Conservation (phyloP, 1,140 invertebrate genomes). For the Saxidomus purpurata region DNA sequence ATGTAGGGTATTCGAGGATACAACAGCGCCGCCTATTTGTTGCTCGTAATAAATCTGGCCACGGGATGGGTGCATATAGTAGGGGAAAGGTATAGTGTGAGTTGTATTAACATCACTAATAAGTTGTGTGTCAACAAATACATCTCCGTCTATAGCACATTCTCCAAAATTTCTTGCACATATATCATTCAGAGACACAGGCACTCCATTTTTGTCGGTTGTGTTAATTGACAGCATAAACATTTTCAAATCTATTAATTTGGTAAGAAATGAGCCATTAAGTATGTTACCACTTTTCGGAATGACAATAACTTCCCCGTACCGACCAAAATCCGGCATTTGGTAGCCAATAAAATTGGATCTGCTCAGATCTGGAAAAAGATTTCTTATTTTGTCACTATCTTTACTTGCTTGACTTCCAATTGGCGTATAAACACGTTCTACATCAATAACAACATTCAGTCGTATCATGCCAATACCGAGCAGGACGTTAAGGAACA, state of each 20-base stretch:
- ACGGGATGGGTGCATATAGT: background rate
- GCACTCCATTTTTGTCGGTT: background rate
- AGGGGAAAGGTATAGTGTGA: conserved; percentile 4
- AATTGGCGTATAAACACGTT: conserved; percentile 54
- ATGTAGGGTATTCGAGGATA: background rate
- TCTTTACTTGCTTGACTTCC: conserved; percentile 32
- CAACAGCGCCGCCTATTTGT: background rate
- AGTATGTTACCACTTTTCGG: conserved; percentile 16
- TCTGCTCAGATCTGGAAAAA: conserved; percentile 17
- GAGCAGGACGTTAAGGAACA: conserved; percentile 63
- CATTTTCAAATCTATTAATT: background rate
- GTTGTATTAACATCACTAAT: conserved; percentile 1
- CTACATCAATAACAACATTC: conserved; percentile 24
- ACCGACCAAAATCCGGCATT: conserved; percentile 12
- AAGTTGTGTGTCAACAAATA: conserved; percentile 24
- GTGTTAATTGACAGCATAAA: background rate
- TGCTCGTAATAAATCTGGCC: conserved; percentile 33
- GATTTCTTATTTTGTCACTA: background rate
- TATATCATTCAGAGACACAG: background rate
- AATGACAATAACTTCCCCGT: conserved; percentile 12
- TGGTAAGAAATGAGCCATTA: background rate
- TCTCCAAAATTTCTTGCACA: conserved; percentile 33
- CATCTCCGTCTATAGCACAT: conserved; percentile 23
- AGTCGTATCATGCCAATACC: conserved; percentile 69
- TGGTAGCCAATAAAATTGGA: conserved; percentile 22